Percentiles rank a stretch among this genome's conserved stretches.
Conservation (phyloP, 2,888 invertebrate species). For the Zelleria hepariella region DNA sequence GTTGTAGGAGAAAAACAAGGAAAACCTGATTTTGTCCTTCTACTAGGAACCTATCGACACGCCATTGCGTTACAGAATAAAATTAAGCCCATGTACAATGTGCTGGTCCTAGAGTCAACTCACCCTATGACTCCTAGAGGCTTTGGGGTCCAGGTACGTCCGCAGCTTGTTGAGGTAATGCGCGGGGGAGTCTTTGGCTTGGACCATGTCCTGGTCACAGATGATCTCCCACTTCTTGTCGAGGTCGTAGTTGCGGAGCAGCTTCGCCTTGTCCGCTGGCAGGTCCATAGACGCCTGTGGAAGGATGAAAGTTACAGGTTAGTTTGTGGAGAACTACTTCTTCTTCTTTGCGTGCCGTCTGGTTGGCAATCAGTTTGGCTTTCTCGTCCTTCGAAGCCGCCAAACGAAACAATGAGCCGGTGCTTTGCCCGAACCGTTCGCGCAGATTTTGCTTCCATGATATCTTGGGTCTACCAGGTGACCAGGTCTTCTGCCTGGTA, state of each 20-base stretch:
- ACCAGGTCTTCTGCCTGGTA: too few species aligned
- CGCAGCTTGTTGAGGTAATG: conserved; percentile 96
- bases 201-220: conserved; percentile 99
- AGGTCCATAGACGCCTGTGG: conserved; percentile 99
- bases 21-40: too few species aligned
- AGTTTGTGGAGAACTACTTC: too few species aligned
- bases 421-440: too few species aligned
- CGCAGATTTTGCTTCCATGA: too few species aligned
- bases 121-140: conserved; percentile 94
- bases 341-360: neutral
- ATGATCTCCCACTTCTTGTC: conserved; percentile 99
- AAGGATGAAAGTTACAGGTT: conserved; percentile 34
- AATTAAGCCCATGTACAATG: too few species aligned
- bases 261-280: conserved; percentile 98
- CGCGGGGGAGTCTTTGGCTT: conserved; percentile 97
- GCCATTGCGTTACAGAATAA: too few species aligned
- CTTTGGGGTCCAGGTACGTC: conserved; percentile 96
- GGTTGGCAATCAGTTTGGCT: too few species aligned
- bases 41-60: neutral
- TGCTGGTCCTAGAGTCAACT: conserved; percentile 58
- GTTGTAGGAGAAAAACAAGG: too few species aligned
- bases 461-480: too few species aligned
- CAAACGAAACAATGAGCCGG: too few species aligned
- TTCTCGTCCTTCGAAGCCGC: too few species aligned
- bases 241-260: conserved; percentile 94